Percentiles rank a stretch among this genome's conserved stretches.
phyloP scores from a whole-genome alignment of 2,113 vertebrate species.

The Mesembrinibis cayennensis region DNA sequence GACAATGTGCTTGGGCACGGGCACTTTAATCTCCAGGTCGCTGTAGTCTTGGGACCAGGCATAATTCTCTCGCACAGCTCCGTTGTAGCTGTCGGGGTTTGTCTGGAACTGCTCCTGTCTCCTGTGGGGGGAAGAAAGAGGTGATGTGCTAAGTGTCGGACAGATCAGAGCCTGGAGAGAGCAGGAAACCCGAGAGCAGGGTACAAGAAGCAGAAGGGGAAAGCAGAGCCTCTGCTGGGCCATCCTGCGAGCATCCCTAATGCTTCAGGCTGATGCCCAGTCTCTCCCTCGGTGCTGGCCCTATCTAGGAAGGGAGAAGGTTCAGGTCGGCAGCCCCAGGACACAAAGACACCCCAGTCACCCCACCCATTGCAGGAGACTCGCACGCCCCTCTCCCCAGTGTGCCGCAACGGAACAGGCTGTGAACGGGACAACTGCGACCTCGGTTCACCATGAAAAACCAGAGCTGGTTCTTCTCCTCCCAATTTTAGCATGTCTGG shows the following conservation, averaged over 20 bases:
- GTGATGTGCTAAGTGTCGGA: background rate
- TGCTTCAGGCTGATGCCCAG: rapidly evolving
- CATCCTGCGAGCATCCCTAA: background rate
- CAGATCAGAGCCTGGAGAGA: background rate
- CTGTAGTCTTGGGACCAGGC: slow-evolving; percentile 93
- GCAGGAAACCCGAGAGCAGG: background rate
- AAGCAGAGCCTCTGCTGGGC: background rate
- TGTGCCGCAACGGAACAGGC: background rate
- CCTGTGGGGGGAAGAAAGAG: slow-evolving; percentile 50
- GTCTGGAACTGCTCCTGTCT: slow-evolving; percentile 80
- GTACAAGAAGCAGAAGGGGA: background rate
- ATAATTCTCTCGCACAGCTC: slow-evolving; percentile 86
- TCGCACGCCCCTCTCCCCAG: background rate
- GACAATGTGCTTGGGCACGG: slow-evolving; percentile 82
- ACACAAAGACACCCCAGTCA: background rate
- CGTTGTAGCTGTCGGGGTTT: slow-evolving; percentile 93
- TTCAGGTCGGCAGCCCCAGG: background rate
- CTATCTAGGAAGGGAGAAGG: background rate
- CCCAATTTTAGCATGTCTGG: background rate
- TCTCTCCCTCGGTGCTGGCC: background rate
- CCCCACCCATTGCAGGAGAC: rapidly evolving
- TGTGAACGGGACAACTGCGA: background rate
- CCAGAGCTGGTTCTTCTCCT: background rate
- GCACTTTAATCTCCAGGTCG: slow-evolving; percentile 91
- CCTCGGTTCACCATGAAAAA: background rate